Evolutionary conservation across 92 coral and sea anemone genomes (phyloP), one percentile per base, ranked within the genome.

Genomic region (Scolanthus callimorphus): DNA sequence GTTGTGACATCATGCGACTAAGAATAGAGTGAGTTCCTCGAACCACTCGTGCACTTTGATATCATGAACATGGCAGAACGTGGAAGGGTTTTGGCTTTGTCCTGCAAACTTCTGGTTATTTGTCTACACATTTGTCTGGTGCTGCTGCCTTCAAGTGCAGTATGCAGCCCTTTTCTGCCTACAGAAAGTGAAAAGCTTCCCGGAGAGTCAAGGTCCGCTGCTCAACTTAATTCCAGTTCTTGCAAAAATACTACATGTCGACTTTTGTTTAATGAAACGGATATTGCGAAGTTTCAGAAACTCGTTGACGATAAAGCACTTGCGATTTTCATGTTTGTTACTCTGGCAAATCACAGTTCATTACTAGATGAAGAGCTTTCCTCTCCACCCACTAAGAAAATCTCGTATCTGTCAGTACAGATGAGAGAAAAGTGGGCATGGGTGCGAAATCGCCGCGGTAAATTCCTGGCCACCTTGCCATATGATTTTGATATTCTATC

Each of bases 401-500:
- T 60, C 49, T 2, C 62, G 6, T 48, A 30, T 0, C 34, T 0
- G 31, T 31, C 31, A 13, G 21, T 77, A 20, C 89, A 77, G 22
- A 25, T 52, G 24, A 68, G 59, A 27, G 85, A 73, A 55, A 87
- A 83, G 38, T 83, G 90, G 86, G 89, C 89, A 1, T 89, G 96
- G 97, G 55, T 94, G 39, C 84, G 90, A 20, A 57, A 85, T 31
- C 30, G 49, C 15, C 78, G 89, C n/a, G 99, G 95, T 1, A 74
- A 82, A 39, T 94, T 94, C 55, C 83, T 94, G n/a, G 90, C 89
- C 0, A 90, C 96, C 0, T 67, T 94, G 25, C 99, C 99, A 0
- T 90, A 94, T 52, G 99, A 94, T 71, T 81, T 90, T 51, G 99
- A 89, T 59, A 94, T 94, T 29, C 81, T 94, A 12, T 94, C 99